phyloP scores from a whole-genome alignment of 2,888 invertebrate genomes.

The Epinotia ramella region DNA sequence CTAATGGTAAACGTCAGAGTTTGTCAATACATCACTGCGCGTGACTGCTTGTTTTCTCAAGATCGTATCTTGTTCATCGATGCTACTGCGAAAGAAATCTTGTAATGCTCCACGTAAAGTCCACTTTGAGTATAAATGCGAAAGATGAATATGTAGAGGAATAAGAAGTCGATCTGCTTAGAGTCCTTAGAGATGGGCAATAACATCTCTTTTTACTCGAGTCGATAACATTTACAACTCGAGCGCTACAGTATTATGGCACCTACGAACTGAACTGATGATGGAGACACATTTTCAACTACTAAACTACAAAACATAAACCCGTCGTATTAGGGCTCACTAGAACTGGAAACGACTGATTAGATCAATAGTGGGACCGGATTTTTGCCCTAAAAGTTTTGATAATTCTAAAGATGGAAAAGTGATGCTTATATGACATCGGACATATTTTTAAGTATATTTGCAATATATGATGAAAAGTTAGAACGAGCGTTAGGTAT shows the following conservation, averaged over 20 bases:
- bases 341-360: no score
- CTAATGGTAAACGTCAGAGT: conserved; percentile 37
- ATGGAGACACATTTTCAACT: no score
- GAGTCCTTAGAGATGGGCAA: not conserved
- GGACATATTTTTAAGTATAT: no score
- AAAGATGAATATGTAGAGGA: not conserved
- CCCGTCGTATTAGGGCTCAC: no score
- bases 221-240: conserved; percentile 2
- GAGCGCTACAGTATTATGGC: not conserved
- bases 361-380: no score
- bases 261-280: no score
- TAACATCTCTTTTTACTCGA: not conserved
- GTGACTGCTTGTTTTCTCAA: conserved; percentile 1
- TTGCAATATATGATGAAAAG: no score
- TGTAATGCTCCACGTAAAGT: not conserved
- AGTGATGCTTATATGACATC: no score
- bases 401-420: no score
- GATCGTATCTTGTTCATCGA: not conserved
- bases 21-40: conserved; percentile 28
- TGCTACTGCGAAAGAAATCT: not conserved
- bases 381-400: no score
- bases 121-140: not conserved
- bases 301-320: no score
- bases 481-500: no score
- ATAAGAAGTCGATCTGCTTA: conserved; percentile 7